Evolutionary conservation across 1,140 invertebrate species (phyloP).

Genomic region (Cyphomyrmex costatus): DNA sequence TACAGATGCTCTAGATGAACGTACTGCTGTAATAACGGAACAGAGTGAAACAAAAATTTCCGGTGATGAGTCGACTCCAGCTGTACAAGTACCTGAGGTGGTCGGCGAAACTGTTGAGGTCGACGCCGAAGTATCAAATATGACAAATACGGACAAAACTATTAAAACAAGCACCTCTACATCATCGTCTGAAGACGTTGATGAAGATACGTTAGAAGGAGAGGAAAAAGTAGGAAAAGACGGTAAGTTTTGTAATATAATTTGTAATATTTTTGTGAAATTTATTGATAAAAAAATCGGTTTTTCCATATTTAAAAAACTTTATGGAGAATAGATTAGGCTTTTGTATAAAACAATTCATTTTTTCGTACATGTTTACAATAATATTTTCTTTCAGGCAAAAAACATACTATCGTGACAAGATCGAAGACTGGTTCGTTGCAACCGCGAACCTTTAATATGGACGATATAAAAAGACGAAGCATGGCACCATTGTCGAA

Average conservation of each 20-base stretch:
- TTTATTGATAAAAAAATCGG: neutral
- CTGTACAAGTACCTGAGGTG: constrained; percentile 67
- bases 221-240: constrained; percentile 86
- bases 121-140: constrained; percentile 70
- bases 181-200: constrained; percentile 81
- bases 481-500: constrained; percentile 79
- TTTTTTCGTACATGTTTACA: constrained; percentile 1
- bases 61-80: constrained; percentile 48
- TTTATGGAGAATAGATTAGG: neutral
- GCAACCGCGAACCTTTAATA: constrained; percentile 89
- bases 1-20: constrained; percentile 78
- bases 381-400: constrained; percentile 76
- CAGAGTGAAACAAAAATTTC: constrained; percentile 71
- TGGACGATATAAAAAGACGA: constrained; percentile 88
- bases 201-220: constrained; percentile 80
- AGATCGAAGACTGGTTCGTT: constrained; percentile 92
- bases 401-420: constrained; percentile 89
- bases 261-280: neutral
- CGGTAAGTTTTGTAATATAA: constrained; percentile 74
- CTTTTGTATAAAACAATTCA: neutral
- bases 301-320: neutral
- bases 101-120: constrained; percentile 86
- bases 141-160: constrained; percentile 17
- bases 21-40: constrained; percentile 67
- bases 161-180: constrained; percentile 55